These are phyloP conservation scores for Gymnosoma rotundatum DNA, from an alignment of 2,888 invertebrate species.

Conservation along the genomic window DNA sequence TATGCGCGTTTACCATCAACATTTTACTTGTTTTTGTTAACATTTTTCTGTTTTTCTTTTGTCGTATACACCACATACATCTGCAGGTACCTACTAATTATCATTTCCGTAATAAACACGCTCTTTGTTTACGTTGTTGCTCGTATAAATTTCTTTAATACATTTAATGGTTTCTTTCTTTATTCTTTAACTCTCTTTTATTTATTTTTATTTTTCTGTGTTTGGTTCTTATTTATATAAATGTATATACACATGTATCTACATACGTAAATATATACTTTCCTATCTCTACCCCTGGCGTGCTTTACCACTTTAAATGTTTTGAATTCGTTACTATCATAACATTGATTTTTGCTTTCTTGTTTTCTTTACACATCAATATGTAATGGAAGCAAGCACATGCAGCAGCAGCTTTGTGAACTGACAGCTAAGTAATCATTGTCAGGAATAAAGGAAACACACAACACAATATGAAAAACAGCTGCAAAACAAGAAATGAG, in stretches of 20 bases:
- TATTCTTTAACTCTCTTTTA: constrained; percentile 3
- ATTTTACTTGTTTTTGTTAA: neutral
- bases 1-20: neutral
- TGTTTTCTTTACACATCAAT: constrained; percentile 3
- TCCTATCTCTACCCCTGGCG: neutral
- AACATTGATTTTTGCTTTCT: constrained; percentile 54
- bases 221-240: too few relatives aligned
- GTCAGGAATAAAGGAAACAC: constrained; percentile 4
- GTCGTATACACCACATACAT: neutral
- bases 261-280: neutral
- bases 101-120: constrained; percentile 52
- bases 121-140: constrained; percentile 62
- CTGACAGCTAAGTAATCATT: constrained; percentile 24
- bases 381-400: neutral
- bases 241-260: neutral
- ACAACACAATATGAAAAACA: neutral
- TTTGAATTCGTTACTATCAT: constrained; percentile 31
- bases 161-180: constrained; percentile 27
- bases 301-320: neutral
- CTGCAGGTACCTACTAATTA: constrained; percentile 10
- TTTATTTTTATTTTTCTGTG: too few relatives aligned
- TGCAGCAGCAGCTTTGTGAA: constrained; percentile 11
- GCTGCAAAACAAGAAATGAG: constrained; percentile 30
- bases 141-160: constrained; percentile 47
- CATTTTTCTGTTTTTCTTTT: constrained; percentile 29